phyloP scores from a whole-genome alignment of 2,797 vertebrate species.

The Pyrocephalus nanus region DNA sequence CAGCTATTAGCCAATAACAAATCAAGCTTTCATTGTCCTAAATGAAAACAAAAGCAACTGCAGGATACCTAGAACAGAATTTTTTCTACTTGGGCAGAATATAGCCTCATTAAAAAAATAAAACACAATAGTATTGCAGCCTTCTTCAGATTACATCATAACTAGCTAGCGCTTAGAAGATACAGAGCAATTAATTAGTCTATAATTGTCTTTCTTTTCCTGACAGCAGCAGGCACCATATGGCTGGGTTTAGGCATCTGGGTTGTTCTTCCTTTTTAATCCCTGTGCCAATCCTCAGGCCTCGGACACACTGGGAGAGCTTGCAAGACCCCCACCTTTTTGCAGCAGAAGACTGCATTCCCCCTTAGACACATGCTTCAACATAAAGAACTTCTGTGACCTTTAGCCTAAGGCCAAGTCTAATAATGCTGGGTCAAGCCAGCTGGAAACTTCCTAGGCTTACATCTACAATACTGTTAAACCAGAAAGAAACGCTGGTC shows the following conservation, averaged over 20 bases:
- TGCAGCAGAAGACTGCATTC: not conserved
- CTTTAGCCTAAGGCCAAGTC: slow-evolving; percentile 12
- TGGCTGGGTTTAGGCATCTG: slow-evolving; percentile 20
- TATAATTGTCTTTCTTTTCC: slow-evolving; percentile 3
- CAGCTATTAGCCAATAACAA: not conserved
- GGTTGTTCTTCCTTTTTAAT: slow-evolving; percentile 36
- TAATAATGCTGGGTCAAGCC: slow-evolving; percentile 49
- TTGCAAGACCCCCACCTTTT: not conserved
- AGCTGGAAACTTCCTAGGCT: slow-evolving; percentile 54
- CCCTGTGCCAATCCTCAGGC: not conserved
- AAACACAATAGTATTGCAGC: not conserved
- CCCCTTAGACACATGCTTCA: slow-evolving; percentile 42
- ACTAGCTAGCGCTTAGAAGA: not conserved
- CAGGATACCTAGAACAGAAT: not conserved
- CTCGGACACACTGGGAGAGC: accelerated
- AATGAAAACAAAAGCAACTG: not conserved
- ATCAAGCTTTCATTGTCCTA: not conserved
- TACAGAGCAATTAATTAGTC: slow-evolving; percentile 30
- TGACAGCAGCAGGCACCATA: slow-evolving; percentile 54
- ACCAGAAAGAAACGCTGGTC: not conserved
- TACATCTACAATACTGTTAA: slow-evolving; percentile 28
- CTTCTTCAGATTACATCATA: not conserved
- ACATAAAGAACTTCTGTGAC: slow-evolving; percentile 37
- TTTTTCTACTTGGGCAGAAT: not conserved
- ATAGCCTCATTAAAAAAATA: not conserved